Evolutionary conservation across 1,140 invertebrate genomes (phyloP).

Genomic region (Drosophila santomea): DNA sequence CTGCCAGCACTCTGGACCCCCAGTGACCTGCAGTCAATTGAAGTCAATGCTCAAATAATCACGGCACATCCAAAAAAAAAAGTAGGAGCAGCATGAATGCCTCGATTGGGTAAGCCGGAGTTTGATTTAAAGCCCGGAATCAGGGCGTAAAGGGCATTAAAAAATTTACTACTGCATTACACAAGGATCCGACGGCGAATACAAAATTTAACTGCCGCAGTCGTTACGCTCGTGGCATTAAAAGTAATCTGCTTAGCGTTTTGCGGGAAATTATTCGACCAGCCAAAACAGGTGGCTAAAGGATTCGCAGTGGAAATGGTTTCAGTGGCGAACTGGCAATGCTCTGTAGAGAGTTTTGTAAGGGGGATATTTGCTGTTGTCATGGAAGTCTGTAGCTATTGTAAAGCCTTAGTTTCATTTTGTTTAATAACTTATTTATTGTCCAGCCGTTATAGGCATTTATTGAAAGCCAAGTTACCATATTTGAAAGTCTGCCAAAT

Average conservation of each 20-base stretch:
- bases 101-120: constrained; percentile 64
- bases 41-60: constrained; percentile 66
- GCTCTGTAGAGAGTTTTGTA: not conserved
- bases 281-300: constrained; percentile 56
- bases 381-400: no score
- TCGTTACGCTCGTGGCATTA: constrained; percentile 63
- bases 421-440: not conserved
- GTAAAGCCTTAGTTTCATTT: not conserved
- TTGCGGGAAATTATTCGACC: constrained; percentile 65
- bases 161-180: constrained; percentile 52
- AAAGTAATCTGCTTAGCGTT: constrained; percentile 76
- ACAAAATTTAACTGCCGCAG: constrained; percentile 74
- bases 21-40: constrained; percentile 60
- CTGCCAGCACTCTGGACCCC: constrained; percentile 18
- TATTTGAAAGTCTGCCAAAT: not conserved
- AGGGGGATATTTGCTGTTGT: no score
- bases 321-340: not conserved
- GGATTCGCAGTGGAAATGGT: not conserved
- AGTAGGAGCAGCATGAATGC: constrained; percentile 20
- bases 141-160: constrained; percentile 42
- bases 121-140: constrained; percentile 63
- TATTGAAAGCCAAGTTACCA: constrained; percentile 8
- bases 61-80: constrained; percentile 8
- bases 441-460: not conserved
- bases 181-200: constrained; percentile 36